A percentile compares a stretch with the other conserved stretches of the same genome.
Evolutionary conservation across 2,888 invertebrate genomes (phyloP).

Genomic region (Homarus gammarus): DNA sequence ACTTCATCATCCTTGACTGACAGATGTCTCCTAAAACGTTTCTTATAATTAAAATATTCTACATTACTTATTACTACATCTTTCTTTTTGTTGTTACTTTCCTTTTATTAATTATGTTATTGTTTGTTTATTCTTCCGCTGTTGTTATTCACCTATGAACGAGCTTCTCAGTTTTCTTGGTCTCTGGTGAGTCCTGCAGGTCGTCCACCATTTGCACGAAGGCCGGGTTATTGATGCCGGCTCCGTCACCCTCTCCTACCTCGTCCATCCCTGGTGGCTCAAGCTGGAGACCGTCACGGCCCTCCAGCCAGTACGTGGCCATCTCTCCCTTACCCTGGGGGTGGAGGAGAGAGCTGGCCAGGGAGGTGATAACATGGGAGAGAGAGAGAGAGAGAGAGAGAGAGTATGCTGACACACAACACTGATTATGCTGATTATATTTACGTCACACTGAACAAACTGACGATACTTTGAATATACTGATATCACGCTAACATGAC

Average conservation of each 20-base stretch:
- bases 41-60: too few species aligned
- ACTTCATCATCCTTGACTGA: too few species aligned
- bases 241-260: neutral
- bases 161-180: neutral
- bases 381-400: neutral
- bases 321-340: slow-evolving; percentile 71
- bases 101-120: too few species aligned
- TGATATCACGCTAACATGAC: too few species aligned
- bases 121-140: too few species aligned
- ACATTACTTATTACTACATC: too few species aligned
- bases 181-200: slow-evolving; percentile 35
- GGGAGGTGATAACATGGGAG: neutral
- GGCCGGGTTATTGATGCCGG: slow-evolving; percentile 13
- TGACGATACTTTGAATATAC: neutral
- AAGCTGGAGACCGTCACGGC: slow-evolving; percentile 52
- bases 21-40: too few species aligned
- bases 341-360: neutral
- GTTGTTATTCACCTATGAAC: too few species aligned
- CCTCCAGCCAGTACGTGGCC: slow-evolving; percentile 70
- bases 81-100: too few species aligned
- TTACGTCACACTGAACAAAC: neutral
- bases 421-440: neutral
- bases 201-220: slow-evolving; percentile 49
- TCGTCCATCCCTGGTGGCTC: neutral
- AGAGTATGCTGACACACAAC: neutral